These are phyloP conservation scores for Eupsilia transversa DNA, from an alignment of 2,888 invertebrate species.

Conservation along the genomic window DNA sequence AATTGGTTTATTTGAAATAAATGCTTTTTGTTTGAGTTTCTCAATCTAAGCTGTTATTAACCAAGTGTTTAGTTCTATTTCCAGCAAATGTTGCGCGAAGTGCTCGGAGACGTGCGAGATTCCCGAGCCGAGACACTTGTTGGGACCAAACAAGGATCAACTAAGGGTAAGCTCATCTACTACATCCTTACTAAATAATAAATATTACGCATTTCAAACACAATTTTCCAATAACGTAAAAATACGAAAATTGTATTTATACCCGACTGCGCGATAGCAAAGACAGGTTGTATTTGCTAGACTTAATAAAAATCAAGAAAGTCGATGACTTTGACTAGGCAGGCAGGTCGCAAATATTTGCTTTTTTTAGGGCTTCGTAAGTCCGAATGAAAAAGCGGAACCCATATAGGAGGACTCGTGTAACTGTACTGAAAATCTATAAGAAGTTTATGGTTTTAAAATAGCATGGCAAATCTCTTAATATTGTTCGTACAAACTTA, in stretches of 20 bases:
- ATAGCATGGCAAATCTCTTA: too few relatives aligned
- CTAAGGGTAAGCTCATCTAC: constrained; percentile 87
- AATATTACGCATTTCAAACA: neutral
- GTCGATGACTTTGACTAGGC: neutral
- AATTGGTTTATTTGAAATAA: too few relatives aligned
- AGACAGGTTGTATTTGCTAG: too few relatives aligned
- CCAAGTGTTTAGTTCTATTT: constrained; percentile 41
- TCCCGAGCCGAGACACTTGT: constrained; percentile 88
- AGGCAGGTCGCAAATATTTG: too few relatives aligned
- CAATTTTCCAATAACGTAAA: neutral
- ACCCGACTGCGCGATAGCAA: too few relatives aligned
- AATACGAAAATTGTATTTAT: neutral
- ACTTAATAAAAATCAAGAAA: neutral
- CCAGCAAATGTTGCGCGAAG: constrained; percentile 80
- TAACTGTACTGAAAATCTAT: too few relatives aligned
- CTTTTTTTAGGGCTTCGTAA: too few relatives aligned
- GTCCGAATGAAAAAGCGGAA: too few relatives aligned
- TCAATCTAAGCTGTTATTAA: constrained; percentile 1
- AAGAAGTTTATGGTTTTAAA: too few relatives aligned
- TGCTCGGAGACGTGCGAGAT: constrained; percentile 77
- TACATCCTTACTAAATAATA: neutral
- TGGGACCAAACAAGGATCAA: constrained; percentile 93
- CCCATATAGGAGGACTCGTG: too few relatives aligned
- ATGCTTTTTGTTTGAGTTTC: too few relatives aligned
- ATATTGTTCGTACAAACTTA: too few relatives aligned